Conservation (phyloP, 2,113 vertebrate genomes). For the Zosterops japonicus region DNA sequence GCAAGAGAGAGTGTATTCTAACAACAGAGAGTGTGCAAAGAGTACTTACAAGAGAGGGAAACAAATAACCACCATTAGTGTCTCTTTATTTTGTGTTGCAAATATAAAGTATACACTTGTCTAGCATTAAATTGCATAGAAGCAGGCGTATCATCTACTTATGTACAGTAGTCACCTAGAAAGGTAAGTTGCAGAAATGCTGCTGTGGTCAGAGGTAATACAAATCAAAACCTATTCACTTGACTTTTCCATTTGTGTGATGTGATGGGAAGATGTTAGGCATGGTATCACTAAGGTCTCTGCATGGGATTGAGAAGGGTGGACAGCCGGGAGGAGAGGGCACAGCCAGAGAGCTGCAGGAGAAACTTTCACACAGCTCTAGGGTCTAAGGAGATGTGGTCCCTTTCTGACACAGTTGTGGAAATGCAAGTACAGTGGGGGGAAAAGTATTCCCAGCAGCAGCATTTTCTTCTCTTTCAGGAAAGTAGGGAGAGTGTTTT, state of each 20-base stretch:
- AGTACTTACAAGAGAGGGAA: not conserved
- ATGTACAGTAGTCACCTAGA: not conserved
- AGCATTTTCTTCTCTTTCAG: not conserved
- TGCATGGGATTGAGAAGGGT: not conserved
- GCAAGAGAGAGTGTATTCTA: not conserved
- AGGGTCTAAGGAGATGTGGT: not conserved
- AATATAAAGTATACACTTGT: conserved; percentile 55
- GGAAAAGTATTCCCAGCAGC: not conserved
- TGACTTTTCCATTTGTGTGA: not conserved
- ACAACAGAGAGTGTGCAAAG: not conserved
- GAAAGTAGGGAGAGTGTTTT: not conserved
- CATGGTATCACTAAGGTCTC: not conserved
- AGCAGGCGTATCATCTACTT: not conserved
- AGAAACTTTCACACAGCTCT: not conserved
- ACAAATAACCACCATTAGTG: not conserved
- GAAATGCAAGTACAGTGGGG: not conserved
- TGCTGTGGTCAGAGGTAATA: not conserved
- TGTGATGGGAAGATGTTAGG: not conserved
- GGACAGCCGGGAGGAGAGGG: not conserved
- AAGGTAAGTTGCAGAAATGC: not conserved
- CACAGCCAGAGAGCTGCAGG: not conserved
- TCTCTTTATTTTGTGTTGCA: conserved; percentile 73
- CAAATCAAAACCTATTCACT: not conserved
- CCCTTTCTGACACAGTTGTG: not conserved
- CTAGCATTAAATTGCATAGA: conserved; percentile 73